Evolutionary conservation across 1,140 invertebrate species (phyloP).

Genomic region (Tetramorium parvispinum): DNA sequence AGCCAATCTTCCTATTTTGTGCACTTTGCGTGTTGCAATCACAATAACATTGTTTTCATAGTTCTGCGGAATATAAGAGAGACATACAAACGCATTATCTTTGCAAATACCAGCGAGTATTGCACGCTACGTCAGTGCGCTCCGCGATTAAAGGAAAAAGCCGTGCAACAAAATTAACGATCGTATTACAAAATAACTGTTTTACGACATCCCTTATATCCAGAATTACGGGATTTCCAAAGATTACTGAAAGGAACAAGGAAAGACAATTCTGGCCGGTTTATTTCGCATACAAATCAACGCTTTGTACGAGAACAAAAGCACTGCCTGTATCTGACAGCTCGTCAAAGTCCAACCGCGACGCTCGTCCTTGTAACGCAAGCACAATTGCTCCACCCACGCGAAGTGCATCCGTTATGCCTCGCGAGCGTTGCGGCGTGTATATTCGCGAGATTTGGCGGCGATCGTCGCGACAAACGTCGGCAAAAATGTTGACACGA

Average conservation of each 20-base stretch:
- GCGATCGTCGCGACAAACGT: constrained; percentile 20
- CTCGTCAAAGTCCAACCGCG: not conserved
- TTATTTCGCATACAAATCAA: not conserved
- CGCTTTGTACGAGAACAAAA: constrained; percentile 18
- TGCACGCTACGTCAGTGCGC: not conserved
- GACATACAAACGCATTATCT: not conserved
- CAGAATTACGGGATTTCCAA: not conserved
- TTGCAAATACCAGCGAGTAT: not conserved
- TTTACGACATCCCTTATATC: not conserved
- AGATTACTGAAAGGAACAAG: not conserved
- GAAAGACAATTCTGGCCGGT: not conserved
- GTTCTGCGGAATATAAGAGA: not conserved
- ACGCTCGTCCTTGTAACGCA: constrained; percentile 28
- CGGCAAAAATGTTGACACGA: constrained; percentile 66
- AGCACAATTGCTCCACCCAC: constrained; percentile 33
- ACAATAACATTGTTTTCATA: not conserved
- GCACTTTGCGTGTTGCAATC: not conserved
- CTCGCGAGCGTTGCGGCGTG: not conserved
- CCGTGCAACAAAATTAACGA: not conserved
- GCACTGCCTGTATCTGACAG: constrained; percentile 21
- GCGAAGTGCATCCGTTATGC: constrained; percentile 11
- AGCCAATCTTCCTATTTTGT: not conserved
- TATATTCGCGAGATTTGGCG: constrained; percentile 63
- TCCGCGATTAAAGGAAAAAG: not conserved
- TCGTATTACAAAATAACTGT: not conserved